These are phyloP conservation scores for Drosophila nikananu DNA, from an alignment of 1,140 invertebrate species.

Conservation along the genomic window DNA sequence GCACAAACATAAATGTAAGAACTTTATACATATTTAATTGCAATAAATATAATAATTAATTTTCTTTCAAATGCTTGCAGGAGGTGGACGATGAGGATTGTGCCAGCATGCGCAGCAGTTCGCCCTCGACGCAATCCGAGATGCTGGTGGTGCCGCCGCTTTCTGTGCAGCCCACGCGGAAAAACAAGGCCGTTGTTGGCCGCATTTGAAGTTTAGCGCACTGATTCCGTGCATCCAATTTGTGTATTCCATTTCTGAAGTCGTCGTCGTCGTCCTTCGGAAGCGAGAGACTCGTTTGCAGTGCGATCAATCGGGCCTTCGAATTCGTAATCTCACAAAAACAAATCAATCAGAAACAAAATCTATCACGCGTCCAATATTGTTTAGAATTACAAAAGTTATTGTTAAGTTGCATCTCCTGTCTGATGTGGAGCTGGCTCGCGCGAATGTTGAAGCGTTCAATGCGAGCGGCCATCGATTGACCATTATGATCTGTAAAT, in stretches of 20 bases:
- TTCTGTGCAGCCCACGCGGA: slow-evolving; percentile 92
- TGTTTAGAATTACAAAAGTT: slow-evolving; percentile 55
- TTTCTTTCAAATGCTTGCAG: slow-evolving; percentile 85
- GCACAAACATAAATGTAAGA: slow-evolving; percentile 93
- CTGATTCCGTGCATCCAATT: slow-evolving; percentile 27
- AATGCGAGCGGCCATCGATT: slow-evolving; percentile 43
- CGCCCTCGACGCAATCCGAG: slow-evolving; percentile 87
- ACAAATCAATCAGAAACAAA: slow-evolving; percentile 37
- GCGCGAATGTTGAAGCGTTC: slow-evolving; percentile 74
- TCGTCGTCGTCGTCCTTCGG: slow-evolving; percentile 27
- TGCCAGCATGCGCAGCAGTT: slow-evolving; percentile 86
- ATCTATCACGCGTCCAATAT: slow-evolving; percentile 59
- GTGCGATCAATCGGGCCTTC: slow-evolving; percentile 32
- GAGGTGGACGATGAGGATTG: slow-evolving; percentile 88
- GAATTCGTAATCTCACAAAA: slow-evolving; percentile 63
- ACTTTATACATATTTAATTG: slow-evolving; percentile 50
- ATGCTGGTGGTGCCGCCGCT: slow-evolving; percentile 91
- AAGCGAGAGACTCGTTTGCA: slow-evolving; percentile 36
- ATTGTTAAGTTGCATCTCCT: slow-evolving; percentile 47
- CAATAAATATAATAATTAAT: not conserved
- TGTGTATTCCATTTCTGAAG: slow-evolving; percentile 64
- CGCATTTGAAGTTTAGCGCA: slow-evolving; percentile 52
- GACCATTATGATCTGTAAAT: slow-evolving; percentile 63
- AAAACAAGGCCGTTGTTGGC: slow-evolving; percentile 87
- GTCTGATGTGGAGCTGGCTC: slow-evolving; percentile 22